Conservation (phyloP, 2,113 vertebrate species). For the Podarcis cretensis region DNA sequence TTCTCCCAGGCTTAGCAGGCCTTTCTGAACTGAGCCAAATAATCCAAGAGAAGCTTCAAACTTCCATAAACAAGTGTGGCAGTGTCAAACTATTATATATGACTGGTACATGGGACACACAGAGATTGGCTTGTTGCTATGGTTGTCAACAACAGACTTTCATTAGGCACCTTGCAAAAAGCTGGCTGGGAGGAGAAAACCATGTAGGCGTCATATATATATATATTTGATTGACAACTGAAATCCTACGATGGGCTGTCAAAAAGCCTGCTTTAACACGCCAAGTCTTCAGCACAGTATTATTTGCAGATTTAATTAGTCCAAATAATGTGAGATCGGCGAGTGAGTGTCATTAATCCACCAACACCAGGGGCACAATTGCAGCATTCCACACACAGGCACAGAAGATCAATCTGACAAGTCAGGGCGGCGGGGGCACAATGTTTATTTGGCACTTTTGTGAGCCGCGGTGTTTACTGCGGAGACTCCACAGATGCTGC, state of each 20-base stretch:
- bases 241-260: conserved; percentile 60
- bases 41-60: background rate
- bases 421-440: background rate
- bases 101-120: background rate
- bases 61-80: background rate
- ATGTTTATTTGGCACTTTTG: background rate
- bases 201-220: conserved; percentile 48
- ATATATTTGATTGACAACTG: conserved; percentile 65
- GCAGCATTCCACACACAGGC: conserved; percentile 16
- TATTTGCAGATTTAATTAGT: conserved; percentile 47
- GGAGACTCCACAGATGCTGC: background rate
- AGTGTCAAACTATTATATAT: background rate
- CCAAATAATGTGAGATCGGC: conserved; percentile 30
- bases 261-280: conserved; percentile 56
- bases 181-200: conserved; percentile 59
- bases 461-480: too few relatives aligned
- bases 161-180: conserved; percentile 64
- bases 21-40: too few relatives aligned
- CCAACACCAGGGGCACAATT: conserved; percentile 17
- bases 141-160: conserved; percentile 62
- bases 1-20: too few relatives aligned
- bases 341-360: background rate
- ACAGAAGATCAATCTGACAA: background rate
- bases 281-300: conserved; percentile 47
- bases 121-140: conserved; percentile 55